Evolutionary conservation across 2,888 invertebrate species (phyloP), one percentile per base, ranked within the genome.

Genomic region (Megastigmus dorsalis): DNA sequence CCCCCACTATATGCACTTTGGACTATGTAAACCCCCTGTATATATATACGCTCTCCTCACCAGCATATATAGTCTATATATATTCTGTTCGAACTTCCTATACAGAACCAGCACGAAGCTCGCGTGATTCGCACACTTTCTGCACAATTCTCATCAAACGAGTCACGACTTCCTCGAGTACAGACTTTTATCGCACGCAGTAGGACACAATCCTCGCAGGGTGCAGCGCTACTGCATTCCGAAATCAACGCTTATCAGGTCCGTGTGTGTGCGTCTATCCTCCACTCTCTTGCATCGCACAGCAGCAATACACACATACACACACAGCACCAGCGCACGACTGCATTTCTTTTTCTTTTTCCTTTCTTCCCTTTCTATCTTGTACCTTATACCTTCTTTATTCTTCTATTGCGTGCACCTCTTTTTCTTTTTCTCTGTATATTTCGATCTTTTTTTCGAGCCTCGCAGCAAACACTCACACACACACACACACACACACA

Each of bases 231-330:
- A 26, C 66, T 73, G 33, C 66, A 66, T 30, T 60, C 66, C 15
- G 57, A 71, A 7, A 36, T 54, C 57, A 71, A 43, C 71, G 63
- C 57, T 59, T 30, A 73, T 36, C 66, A 73, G 73, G 66, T 73
- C 66, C 66, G 66, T 72, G 7, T 52, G n/a, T 13, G 33, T 23
- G 3, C 28, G 9, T n/a, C 38, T 13, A 41, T 26, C 28, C n/a
- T n/a, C n/a, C n/a, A n/a, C n/a, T n/a, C n/a, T n/a, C n/a, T n/a
- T n/a, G n/a, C n/a, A n/a, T n/a, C n/a, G n/a, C n/a, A 10, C 26
- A 45, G 45, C 23, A 10, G 45, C 9, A 28, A 3, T 30, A 7
- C 48, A 28, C 28, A 30, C 30, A 0, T 10, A 30, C 15, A n/a
- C 1, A 15, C 18, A 3, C n/a, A 30, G 28, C 43, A 15, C 18